Base-by-base conservation (phyloP, 2,113 vertebrate genomes). In the Ornithorhynchus anatinus region DNA sequence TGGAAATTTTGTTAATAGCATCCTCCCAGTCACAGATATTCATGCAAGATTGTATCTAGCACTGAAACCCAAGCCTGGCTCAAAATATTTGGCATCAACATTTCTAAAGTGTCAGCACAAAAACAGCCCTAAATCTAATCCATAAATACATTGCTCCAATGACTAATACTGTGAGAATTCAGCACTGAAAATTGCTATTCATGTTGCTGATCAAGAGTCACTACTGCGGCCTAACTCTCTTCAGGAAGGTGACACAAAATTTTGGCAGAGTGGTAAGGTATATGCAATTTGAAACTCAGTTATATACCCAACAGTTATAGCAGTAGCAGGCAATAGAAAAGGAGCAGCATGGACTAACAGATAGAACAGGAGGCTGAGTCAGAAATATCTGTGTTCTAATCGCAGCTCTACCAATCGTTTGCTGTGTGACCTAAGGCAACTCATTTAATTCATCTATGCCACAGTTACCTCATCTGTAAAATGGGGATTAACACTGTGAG, bases 11-110 rank as follows among this genome's bases (percentile, higher is more conserved):
- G 0, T 32, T 22, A 67, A 8, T 37, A 56, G 15, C 20, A 0
- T 54, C 43, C 43, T 76, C 69, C 12, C 32, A 71, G 58, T 63
- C 61, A 5, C 19, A 63, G 8, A 8, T 72, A 4, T 64, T 70
- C 27, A 37, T 64, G 38, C 20, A 67, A 6, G 37, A 52, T 50
- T 59, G 23, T 1, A n/a, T 23, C 51, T 36, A 29, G 52, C 14
- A n/a, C 56, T 69, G 47, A 67, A 10, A 27, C 37, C 5, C 14
- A 31, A 29, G 4, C 72, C 31, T 80, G 50, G 17, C n/a, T 61
- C 61, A 56, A 27, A 59, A 35, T 36, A 56, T 57, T 4, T 9
- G 1, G 27, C 10, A 39, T 12, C 44, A 33, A 43, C 7, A 25
- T 51, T 68, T 42, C 57, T 45, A 42, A n/a, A 17, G 35, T 61